Conservation (phyloP, 2,113 vertebrate genomes). For the Neopipo cinnamomea region DNA sequence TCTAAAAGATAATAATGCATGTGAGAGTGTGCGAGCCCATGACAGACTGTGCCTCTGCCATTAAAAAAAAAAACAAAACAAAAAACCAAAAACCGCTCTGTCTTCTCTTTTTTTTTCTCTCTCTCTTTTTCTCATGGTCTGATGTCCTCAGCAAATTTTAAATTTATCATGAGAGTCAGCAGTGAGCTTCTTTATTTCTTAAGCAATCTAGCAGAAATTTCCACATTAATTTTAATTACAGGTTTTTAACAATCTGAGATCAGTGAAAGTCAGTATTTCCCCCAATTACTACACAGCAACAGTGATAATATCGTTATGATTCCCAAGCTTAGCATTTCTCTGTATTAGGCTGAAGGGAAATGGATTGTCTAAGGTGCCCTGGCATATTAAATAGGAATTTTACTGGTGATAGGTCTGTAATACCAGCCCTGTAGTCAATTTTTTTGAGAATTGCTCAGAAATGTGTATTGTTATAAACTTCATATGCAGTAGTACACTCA, state of each 20-base stretch:
- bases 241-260: constrained; percentile 32
- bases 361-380: background rate
- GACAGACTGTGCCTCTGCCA: background rate
- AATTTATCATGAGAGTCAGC: background rate
- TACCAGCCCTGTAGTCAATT: background rate
- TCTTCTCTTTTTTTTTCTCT: background rate
- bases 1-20: background rate
- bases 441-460: background rate
- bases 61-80: background rate
- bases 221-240: constrained; percentile 46
- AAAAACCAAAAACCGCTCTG: background rate
- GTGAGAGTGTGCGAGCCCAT: background rate
- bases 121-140: background rate
- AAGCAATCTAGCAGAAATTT: constrained; percentile 23
- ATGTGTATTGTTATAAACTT: background rate
- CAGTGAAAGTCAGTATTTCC: constrained; percentile 30
- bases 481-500: background rate
- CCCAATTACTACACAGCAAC: background rate
- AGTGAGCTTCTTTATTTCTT: constrained; percentile 30
- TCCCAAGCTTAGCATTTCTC: background rate
- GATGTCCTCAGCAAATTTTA: constrained; percentile 22
- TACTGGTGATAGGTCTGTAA: background rate
- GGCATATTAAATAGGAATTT: background rate
- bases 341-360: background rate
- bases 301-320: background rate